Base-by-base conservation (phyloP, 2,797 vertebrate genomes). In the Propithecus deckenii region DNA sequence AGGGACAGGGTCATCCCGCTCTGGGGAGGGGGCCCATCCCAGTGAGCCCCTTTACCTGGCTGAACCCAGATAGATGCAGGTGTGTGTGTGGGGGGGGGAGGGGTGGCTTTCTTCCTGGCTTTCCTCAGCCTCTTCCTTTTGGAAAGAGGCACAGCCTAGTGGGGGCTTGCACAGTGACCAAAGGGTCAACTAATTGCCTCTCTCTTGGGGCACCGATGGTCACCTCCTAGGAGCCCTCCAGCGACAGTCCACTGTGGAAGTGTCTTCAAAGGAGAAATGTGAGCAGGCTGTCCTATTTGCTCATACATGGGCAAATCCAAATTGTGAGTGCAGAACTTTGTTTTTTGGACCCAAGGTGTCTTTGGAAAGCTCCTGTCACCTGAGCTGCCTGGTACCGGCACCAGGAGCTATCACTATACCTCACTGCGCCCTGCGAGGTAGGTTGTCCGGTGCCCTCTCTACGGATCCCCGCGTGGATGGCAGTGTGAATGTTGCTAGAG, bases 391-490 rank as follows among this genome's bases (percentile, higher is more conserved):
- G 1, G 46, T 78, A 59, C 71, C 22, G 1, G 46, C 81, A 59
- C 71, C 55, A 25, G 63, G 83, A 41, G 79, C 18, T 17, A 65
- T 65, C 41, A 13, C 83, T 55, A 35, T 89, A 41, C 86, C 92
- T 96, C 94, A 79, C 72, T 25, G 18, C 20, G 85, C 95, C 80
- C 96, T 75, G 92, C 80, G 96, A 98, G 97, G 97, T 96, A 97
- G 96, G 95, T 97, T 76, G 89, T 95, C 95, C 25, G 9, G 85
- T 90, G 81, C 94, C 86, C 90, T 32, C 65, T 93, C 91, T 63
- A n/a, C 41, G 48, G 75, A 85, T 11, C 69, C 96, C 92, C 15
- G n/a, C 25, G 86, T 48, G 52, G 94, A 87, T 96, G 98, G 97
- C 97, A 97, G 98, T 97, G 98, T 94, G 91, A 84, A 65, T 81